Conservation (phyloP, 2,113 vertebrate genomes). For the Pipra filicauda region DNA sequence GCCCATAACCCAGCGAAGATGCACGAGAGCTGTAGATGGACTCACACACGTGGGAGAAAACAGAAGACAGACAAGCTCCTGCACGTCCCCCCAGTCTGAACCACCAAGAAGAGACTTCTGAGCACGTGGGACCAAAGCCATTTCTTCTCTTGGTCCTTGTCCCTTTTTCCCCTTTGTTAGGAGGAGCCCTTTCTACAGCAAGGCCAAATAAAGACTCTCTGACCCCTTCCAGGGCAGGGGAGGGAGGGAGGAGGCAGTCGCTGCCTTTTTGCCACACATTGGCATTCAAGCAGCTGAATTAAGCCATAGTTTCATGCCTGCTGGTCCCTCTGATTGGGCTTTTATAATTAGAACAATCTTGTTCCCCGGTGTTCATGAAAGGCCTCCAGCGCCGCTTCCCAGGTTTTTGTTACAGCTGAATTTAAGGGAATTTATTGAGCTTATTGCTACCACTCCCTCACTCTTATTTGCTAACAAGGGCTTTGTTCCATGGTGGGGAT, state of each 20-base stretch:
- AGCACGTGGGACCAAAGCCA: neutral
- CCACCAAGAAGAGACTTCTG: neutral
- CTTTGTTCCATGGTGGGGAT: neutral
- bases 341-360: conserved; percentile 49
- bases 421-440: conserved; percentile 20
- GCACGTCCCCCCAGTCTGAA: neutral
- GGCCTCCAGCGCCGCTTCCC: neutral
- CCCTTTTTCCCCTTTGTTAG: neutral
- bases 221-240: neutral
- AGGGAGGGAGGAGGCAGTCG: neutral
- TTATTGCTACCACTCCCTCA: neutral
- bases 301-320: conserved; percentile 11
- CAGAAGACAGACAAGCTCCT: neutral
- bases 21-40: neutral
- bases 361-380: neutral
- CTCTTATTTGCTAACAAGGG: conserved; percentile 18
- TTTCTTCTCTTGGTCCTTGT: neutral
- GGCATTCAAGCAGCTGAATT: neutral
- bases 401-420: conserved; percentile 6
- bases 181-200: neutral
- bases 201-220: neutral
- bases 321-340: conserved; percentile 5
- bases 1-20: neutral
- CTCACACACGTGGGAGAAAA: neutral
- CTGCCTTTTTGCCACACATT: neutral